A percentile compares a stretch with the other conserved stretches of the same genome.
These are phyloP conservation scores for Calcarius ornatus DNA, from an alignment of 2,113 vertebrate genomes.

Conservation along the genomic window DNA sequence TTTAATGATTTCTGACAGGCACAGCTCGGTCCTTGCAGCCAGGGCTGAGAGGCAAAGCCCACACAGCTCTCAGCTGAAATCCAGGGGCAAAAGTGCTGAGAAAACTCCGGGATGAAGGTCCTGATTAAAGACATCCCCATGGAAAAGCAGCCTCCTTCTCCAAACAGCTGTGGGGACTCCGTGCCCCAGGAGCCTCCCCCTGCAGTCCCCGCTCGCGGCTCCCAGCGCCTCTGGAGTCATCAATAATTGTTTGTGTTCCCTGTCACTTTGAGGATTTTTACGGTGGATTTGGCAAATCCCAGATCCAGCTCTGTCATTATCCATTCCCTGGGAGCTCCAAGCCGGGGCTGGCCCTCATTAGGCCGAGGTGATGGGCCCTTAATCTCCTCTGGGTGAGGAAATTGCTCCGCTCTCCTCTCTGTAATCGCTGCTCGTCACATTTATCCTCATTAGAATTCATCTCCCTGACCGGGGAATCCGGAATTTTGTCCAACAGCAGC, in stretches of 20 bases:
- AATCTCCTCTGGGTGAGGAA: background rate
- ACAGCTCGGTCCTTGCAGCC: background rate
- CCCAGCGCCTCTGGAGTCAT: background rate
- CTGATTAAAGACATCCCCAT: background rate
- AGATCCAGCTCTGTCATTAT: background rate
- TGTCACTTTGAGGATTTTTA: background rate
- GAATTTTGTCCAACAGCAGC: background rate
- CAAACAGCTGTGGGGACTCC: fast-evolving
- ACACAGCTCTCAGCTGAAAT: background rate
- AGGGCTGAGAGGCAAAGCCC: background rate
- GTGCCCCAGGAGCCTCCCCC: fast-evolving
- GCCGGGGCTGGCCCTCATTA: background rate
- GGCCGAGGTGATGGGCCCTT: background rate
- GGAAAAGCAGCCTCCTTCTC: background rate
- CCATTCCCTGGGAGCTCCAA: background rate
- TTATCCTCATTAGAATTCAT: background rate
- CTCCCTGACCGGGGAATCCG: background rate
- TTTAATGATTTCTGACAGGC: background rate
- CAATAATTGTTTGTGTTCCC: background rate
- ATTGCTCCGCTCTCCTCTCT: background rate
- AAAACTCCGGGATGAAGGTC: background rate
- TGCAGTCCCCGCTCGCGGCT: background rate
- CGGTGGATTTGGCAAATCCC: background rate
- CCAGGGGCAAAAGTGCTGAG: background rate
- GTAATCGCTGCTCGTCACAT: background rate